Conservation (phyloP, 1,140 invertebrate species). For the Megalonaias nervosa region DNA sequence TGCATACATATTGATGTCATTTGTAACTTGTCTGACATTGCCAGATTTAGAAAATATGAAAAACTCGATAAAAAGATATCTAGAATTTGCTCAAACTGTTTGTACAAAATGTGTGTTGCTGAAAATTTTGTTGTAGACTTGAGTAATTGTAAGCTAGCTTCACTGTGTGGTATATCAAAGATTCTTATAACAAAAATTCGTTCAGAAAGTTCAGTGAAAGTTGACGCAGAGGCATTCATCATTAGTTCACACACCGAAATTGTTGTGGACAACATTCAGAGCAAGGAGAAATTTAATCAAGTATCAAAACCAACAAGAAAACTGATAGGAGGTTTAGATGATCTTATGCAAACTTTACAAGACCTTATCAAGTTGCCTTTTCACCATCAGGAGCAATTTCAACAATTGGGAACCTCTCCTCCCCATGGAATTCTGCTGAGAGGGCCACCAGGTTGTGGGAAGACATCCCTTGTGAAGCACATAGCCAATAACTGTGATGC, state of each 20-base stretch:
- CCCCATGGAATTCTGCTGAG: slow-evolving; percentile 56
- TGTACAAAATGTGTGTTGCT: too few relatives aligned
- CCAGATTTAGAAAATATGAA: too few relatives aligned
- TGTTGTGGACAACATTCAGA: slow-evolving; percentile 43
- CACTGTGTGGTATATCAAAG: too few relatives aligned
- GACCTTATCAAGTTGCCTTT: slow-evolving; percentile 52
- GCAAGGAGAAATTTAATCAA: slow-evolving; percentile 49
- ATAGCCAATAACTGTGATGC: slow-evolving; percentile 49
- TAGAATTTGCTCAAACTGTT: too few relatives aligned
- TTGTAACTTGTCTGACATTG: too few relatives aligned
- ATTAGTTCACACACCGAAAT: slow-evolving; percentile 37
- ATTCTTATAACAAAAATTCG: too few relatives aligned
- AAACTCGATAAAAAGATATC: too few relatives aligned
- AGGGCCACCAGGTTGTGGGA: slow-evolving; percentile 67
- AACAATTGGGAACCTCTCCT: slow-evolving; percentile 21
- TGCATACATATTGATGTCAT: too few relatives aligned
- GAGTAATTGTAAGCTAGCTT: too few relatives aligned
- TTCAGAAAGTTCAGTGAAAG: too few relatives aligned
- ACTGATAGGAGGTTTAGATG: slow-evolving; percentile 51
- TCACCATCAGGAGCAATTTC: slow-evolving; percentile 16
- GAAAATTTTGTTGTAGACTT: too few relatives aligned
- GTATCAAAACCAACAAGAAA: background rate
- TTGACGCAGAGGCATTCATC: background rate
- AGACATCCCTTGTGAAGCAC: slow-evolving; percentile 59
- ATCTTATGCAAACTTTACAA: slow-evolving; percentile 40